These are phyloP conservation scores for Eospalax fontanierii DNA, from an alignment of 2,797 vertebrate genomes.

Conservation along the genomic window DNA sequence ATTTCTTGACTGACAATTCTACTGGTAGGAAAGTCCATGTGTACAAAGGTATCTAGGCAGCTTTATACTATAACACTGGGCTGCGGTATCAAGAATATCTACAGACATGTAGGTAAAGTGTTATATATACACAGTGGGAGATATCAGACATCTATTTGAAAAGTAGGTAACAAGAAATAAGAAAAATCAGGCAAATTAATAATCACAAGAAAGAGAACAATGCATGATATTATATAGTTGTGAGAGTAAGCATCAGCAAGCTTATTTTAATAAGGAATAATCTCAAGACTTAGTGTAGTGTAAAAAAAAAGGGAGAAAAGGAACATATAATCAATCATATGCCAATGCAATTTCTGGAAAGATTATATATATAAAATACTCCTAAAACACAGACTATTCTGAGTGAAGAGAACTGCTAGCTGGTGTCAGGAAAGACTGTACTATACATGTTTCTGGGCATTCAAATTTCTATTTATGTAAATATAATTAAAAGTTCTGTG, in stretches of 20 bases:
- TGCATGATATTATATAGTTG: not conserved
- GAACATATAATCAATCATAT: slow-evolving; percentile 48
- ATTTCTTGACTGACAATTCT: not conserved
- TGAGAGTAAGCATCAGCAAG: not conserved
- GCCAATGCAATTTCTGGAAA: not conserved
- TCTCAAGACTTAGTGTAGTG: not conserved
- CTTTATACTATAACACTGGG: not conserved
- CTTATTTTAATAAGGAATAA: not conserved
- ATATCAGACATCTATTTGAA: slow-evolving; percentile 18
- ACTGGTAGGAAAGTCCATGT: not conserved
- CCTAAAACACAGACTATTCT: not conserved
- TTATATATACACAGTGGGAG: not conserved
- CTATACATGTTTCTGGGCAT: not conserved
- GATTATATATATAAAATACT: slow-evolving; percentile 3
- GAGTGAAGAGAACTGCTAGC: not conserved
- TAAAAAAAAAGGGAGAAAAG: slow-evolving; percentile 41
- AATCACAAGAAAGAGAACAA: slow-evolving; percentile 22
- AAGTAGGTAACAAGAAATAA: not conserved
- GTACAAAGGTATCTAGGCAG: not conserved
- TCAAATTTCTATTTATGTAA: not conserved
- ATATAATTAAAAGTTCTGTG: slow-evolving; percentile 54
- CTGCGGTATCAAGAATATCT: not conserved
- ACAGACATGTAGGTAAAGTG: too few species aligned
- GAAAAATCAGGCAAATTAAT: slow-evolving; percentile 31
- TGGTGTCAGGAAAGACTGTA: not conserved